These are phyloP conservation scores for Dunckerocampus dactyliophorus DNA, from an alignment of 2,113 vertebrate genomes.

Conservation along the genomic window DNA sequence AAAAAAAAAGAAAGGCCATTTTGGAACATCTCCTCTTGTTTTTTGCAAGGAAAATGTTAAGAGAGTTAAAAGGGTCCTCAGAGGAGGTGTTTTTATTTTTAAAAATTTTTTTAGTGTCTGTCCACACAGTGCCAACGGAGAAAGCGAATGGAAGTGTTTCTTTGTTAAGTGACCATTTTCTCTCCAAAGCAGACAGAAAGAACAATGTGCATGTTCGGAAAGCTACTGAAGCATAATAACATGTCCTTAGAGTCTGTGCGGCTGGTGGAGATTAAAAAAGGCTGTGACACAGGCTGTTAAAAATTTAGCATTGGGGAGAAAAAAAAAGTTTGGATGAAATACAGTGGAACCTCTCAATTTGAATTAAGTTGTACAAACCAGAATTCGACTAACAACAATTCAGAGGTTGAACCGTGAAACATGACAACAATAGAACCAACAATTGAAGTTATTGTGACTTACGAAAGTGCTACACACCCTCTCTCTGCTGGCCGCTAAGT, in stretches of 20 bases:
- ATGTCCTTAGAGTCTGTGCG: conserved; percentile 67
- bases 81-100: conserved; percentile 34
- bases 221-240: conserved; percentile 78
- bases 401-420: not conserved
- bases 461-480: not conserved
- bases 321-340: not conserved
- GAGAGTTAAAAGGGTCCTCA: conserved; percentile 41
- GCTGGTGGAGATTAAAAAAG: conserved; percentile 45
- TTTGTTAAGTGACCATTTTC: conserved; percentile 56
- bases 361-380: not conserved
- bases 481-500: not conserved
- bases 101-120: conserved; percentile 40
- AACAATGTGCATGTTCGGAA: conserved; percentile 56
- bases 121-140: conserved; percentile 40
- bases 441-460: not conserved
- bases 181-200: conserved; percentile 38
- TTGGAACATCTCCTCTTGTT: conserved; percentile 28
- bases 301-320: conserved; percentile 35
- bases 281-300: conserved; percentile 47
- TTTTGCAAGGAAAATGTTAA: conserved; percentile 43
- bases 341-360: not conserved
- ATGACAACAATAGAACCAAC: not conserved
- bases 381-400: too few species aligned
- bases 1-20: conserved; percentile 34
- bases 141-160: conserved; percentile 55